Evolutionary conservation across 2,888 invertebrate genomes (phyloP).

Genomic region (Pollenia amentaria): DNA sequence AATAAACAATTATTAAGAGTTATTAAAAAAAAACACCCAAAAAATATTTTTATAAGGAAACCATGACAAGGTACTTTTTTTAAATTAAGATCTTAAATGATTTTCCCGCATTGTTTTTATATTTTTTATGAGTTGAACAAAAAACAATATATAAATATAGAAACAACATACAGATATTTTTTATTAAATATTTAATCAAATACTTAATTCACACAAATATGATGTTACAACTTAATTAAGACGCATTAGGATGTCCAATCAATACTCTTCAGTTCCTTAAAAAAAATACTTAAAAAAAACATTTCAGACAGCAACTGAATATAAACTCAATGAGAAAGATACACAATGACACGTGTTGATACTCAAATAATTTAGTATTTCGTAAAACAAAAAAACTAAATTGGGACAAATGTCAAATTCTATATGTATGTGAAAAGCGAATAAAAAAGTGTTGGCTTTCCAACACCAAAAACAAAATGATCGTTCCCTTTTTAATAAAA

Average conservation of each 20-base stretch:
- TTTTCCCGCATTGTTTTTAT: constrained; percentile 64
- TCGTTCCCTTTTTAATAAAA: background rate
- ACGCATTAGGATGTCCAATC: constrained; percentile 60
- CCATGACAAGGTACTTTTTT: constrained; percentile 61
- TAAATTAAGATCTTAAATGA: constrained; percentile 22
- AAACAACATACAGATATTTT: constrained; percentile 6
- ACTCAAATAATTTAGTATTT: constrained; percentile 63
- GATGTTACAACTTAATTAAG: constrained; percentile 73
- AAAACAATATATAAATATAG: constrained; percentile 5
- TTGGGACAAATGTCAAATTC: constrained; percentile 33
- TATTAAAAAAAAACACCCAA: constrained; percentile 50
- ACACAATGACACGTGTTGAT: constrained; percentile 77
- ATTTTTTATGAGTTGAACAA: constrained; percentile 29
- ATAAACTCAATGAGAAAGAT: constrained; percentile 72
- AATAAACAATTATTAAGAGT: constrained; percentile 62
- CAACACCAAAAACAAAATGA: background rate
- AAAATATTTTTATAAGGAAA: constrained; percentile 12
- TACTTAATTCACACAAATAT: constrained; percentile 71
- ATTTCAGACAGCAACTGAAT: constrained; percentile 10
- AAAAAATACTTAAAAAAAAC: constrained; percentile 7
- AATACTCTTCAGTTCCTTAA: constrained; percentile 24
- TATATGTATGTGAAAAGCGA: constrained; percentile 24
- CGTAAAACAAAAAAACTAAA: constrained; percentile 57
- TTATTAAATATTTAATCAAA: constrained; percentile 54
- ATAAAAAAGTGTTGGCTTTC: constrained; percentile 33